phyloP scores from a whole-genome alignment of 2,888 invertebrate genomes.

The Drosophila anomelani region DNA sequence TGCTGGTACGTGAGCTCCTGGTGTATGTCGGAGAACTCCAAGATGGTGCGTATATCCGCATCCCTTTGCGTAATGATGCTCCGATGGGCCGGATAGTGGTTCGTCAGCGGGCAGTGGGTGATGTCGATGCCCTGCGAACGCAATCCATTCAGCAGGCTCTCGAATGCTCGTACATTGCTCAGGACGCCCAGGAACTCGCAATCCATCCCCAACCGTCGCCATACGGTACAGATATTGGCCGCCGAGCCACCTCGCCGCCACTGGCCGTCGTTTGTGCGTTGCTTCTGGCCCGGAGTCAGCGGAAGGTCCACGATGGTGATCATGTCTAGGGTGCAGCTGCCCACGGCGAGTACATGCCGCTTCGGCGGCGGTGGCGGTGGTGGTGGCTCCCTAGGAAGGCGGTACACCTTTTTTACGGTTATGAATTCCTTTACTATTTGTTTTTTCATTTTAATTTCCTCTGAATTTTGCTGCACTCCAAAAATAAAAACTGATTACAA shows the following conservation, averaged over 20 bases:
- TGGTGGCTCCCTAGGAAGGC: slow-evolving; percentile 48
- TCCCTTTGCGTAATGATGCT: slow-evolving; percentile 86
- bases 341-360: slow-evolving; percentile 85
- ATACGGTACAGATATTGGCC: slow-evolving; percentile 88
- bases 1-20: slow-evolving; percentile 83
- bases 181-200: slow-evolving; percentile 87
- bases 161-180: slow-evolving; percentile 84
- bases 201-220: slow-evolving; percentile 86
- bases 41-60: slow-evolving; percentile 86
- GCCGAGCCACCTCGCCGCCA: slow-evolving; percentile 90
- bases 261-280: slow-evolving; percentile 86
- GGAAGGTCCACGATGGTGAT: slow-evolving; percentile 86
- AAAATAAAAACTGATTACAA: slow-evolving; percentile 1
- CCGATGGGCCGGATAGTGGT: slow-evolving; percentile 86
- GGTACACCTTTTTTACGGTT: slow-evolving; percentile 63
- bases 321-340: slow-evolving; percentile 88
- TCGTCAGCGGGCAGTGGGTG: slow-evolving; percentile 85
- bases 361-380: slow-evolving; percentile 35
- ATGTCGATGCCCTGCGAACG: slow-evolving; percentile 85
- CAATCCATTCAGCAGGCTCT: slow-evolving; percentile 86
- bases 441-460: slow-evolving; percentile 57
- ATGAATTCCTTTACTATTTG: slow-evolving; percentile 66
- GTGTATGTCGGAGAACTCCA: slow-evolving; percentile 86
- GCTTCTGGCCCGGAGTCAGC: slow-evolving; percentile 87
- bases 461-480: slow-evolving; percentile 10